A percentile compares a stretch with the other conserved stretches of the same genome.
phyloP scores from a whole-genome alignment of 2,888 invertebrate species.

The Xestia c-nigrum region DNA sequence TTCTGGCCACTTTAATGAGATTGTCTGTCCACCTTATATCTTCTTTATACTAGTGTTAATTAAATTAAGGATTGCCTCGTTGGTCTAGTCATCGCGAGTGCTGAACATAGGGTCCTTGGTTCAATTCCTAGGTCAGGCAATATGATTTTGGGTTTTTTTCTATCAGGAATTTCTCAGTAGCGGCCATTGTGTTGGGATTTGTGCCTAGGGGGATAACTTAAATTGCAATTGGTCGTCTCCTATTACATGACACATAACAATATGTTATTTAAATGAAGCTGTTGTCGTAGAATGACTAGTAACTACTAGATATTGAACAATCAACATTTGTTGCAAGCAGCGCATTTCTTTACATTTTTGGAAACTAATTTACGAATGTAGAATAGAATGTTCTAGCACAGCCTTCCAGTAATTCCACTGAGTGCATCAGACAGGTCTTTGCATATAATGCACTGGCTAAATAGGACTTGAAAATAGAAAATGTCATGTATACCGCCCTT shows the following conservation, averaged over 20 bases:
- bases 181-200: neutral
- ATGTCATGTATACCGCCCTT: constrained; percentile 20
- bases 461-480: constrained; percentile 35
- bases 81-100: neutral
- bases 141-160: neutral
- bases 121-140: neutral
- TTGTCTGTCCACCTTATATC: neutral
- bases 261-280: neutral
- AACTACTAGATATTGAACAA: neutral
- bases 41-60: neutral
- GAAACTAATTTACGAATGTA: neutral
- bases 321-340: neutral
- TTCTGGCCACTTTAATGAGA: too few species aligned
- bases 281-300: neutral
- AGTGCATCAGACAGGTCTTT: constrained; percentile 48
- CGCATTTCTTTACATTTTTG: neutral
- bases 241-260: neutral
- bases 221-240: neutral
- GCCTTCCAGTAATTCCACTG: constrained; percentile 32
- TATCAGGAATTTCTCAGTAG: neutral
- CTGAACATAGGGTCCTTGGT: neutral
- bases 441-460: constrained; percentile 15
- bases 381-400: constrained; percentile 1
- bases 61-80: neutral
- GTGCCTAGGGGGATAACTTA: neutral